Base-by-base conservation (phyloP, 1,140 invertebrate genomes). In the Drosophila sp. region DNA sequence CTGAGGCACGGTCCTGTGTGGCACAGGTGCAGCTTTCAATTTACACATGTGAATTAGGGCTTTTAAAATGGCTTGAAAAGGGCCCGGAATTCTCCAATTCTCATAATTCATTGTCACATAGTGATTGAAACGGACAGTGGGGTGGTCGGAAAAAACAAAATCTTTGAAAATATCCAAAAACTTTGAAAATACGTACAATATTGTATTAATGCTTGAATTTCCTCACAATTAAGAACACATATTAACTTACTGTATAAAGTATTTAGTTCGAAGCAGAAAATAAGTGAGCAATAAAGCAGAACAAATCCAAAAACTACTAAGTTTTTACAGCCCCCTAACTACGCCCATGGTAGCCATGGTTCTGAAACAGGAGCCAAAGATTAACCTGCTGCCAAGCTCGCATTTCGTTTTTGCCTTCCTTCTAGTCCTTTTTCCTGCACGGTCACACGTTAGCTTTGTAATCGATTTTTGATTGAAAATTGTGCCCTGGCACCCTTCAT, bases 381-480 rank as follows among this genome's bases (percentile, higher is more conserved):
- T 86, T 86, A 86, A 81, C 82, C 82, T 86, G 79, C 82, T 66
- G 68, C 68, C 71, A 40, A 57, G 57, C 35, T 50, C 35, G 50
- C 60, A 69, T 76, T 55, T 17, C 71, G 55, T 3, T 7, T 55
- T 41, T 33, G 32, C 33, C 30, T 38, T 29, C 60, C 3, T 8
- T 41, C 5, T n/a, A 11, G 35, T 3, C n/a, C 54, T 4, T 32
- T n/a, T 38, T 17, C 11, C 2, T 32, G 35, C 35, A 23, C 27
- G 25, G 33, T 25, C 70, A 56, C 58, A 76, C 73, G 65, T 76
- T 75, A 76, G 68, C 58, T 56, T 69, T 90, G 86, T 91, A 91
- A 91, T 91, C 90, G 90, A 91, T 91, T 91, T 91, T 91, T 91
- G 90, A 91, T 91, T 91, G 90, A 91, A 91, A 90, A 91, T 91